Conservation (phyloP, 2,113 vertebrate species). For the Anolis sagrei region DNA sequence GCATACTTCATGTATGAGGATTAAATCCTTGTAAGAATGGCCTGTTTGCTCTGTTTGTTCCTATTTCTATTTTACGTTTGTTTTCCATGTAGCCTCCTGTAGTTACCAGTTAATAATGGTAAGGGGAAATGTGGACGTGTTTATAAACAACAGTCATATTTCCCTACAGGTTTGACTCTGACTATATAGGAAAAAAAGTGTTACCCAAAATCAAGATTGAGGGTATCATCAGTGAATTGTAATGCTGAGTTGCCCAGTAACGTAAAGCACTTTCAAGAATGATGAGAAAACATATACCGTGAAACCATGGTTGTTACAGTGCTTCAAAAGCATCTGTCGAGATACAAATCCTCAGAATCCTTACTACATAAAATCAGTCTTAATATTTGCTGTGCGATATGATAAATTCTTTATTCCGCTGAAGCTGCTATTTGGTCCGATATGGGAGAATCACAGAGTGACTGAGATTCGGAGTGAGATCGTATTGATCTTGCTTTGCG, state of each 20-base stretch:
- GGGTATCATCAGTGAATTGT: constrained; percentile 70
- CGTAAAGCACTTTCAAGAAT: constrained; percentile 81
- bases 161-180: constrained; percentile 72
- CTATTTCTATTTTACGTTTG: constrained; percentile 80
- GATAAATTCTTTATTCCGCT: constrained; percentile 75
- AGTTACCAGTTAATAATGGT: constrained; percentile 74
- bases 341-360: constrained; percentile 72
- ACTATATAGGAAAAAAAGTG: constrained; percentile 57
- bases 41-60: constrained; percentile 81
- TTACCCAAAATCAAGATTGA: constrained; percentile 73
- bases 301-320: constrained; percentile 69
- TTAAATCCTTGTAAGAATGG: constrained; percentile 33
- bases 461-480: constrained; percentile 66
- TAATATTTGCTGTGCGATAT: constrained; percentile 71
- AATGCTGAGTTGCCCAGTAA: constrained; percentile 77
- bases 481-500: constrained; percentile 44
- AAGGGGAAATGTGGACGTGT: constrained; percentile 74
- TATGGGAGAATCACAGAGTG: constrained; percentile 72
- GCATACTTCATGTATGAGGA: constrained; percentile 80
- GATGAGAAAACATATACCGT: constrained; percentile 63
- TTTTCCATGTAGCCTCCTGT: constrained; percentile 75
- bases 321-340: constrained; percentile 69
- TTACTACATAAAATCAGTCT: constrained; percentile 73
- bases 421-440: constrained; percentile 82
- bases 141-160: constrained; percentile 72